Conservation (phyloP, 2,797 vertebrate species). For the Antrozous pallidus region DNA sequence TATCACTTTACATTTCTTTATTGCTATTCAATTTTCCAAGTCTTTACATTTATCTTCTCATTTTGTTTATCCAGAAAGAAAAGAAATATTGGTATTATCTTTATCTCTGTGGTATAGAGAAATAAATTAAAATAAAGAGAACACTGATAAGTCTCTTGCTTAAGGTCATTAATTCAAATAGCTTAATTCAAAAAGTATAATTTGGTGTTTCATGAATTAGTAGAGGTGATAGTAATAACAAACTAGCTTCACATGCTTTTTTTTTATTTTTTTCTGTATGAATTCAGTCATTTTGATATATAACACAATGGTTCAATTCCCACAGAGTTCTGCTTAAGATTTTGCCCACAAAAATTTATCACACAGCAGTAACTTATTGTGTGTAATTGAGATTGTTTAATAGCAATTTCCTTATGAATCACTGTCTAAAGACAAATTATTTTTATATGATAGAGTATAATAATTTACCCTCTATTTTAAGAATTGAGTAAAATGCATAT, state of each 20-base stretch:
- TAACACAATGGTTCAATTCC: conserved; percentile 39
- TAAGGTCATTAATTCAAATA: conserved; percentile 29
- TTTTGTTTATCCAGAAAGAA: neutral
- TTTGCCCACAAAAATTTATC: conserved; percentile 48
- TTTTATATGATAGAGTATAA: conserved; percentile 53
- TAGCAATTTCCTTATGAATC: conserved; percentile 65
- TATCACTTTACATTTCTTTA: neutral
- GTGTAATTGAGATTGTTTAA: conserved; percentile 59
- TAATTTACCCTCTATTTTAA: conserved; percentile 59
- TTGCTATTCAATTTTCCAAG: neutral
- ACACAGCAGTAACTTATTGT: conserved; percentile 53
- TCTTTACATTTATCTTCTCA: conserved; percentile 1
- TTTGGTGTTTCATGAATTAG: conserved; percentile 45
- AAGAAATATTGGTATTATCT: neutral
- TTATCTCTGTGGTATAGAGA: neutral
- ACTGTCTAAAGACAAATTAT: conserved; percentile 68
- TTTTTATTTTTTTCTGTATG: conserved; percentile 32
- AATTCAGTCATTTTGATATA: conserved; percentile 59
- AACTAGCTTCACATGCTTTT: neutral
- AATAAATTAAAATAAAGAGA: neutral
- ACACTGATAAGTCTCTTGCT: conserved; percentile 14
- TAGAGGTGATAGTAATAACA: conserved; percentile 31
- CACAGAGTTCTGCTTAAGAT: conserved; percentile 41
- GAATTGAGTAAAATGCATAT: conserved; percentile 46
- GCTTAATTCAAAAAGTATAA: neutral